A percentile compares a stretch with the other conserved stretches of the same genome.
phyloP scores from a whole-genome alignment of 2,888 invertebrate genomes.

The Lepidochrysops patricia region DNA sequence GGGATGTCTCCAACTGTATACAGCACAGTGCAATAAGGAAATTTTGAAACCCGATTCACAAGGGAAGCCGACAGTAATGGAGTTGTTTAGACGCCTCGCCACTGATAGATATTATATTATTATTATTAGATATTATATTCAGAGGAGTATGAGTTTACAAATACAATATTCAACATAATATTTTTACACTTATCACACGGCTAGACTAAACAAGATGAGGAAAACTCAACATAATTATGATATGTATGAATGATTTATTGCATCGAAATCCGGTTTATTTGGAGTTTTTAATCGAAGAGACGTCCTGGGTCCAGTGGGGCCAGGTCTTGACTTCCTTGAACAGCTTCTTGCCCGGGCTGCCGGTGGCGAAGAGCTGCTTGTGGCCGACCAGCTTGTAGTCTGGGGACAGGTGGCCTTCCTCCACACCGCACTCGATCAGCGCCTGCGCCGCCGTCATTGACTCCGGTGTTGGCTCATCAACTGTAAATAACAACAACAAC shows the following conservation, averaged over 20 bases:
- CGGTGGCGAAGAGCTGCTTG: conserved; percentile 53
- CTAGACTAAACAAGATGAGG: not conserved
- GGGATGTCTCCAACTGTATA: too few species aligned
- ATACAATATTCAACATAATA: too few species aligned
- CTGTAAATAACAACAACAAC: conserved; percentile 45
- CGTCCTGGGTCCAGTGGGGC: conserved; percentile 57
- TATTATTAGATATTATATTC: too few species aligned
- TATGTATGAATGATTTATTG: not conserved
- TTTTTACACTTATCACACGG: too few species aligned
- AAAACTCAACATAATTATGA: not conserved
- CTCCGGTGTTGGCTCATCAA: conserved; percentile 68
- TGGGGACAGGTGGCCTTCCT: conserved; percentile 71
- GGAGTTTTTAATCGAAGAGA: conserved; percentile 28
- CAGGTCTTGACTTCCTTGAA: conserved; percentile 58
- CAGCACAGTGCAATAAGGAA: too few species aligned
- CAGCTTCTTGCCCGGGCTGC: conserved; percentile 61
- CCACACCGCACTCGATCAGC: conserved; percentile 76
- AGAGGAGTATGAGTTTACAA: too few species aligned
- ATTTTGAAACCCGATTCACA: too few species aligned
- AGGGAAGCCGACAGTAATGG: too few species aligned
- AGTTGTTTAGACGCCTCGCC: too few species aligned
- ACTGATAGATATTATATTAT: too few species aligned
- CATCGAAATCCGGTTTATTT: not conserved
- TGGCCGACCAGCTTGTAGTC: conserved; percentile 78
- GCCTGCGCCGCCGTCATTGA: conserved; percentile 72